Evolutionary conservation across 2,113 vertebrate genomes (phyloP).

Genomic region (Macrotus californicus): DNA sequence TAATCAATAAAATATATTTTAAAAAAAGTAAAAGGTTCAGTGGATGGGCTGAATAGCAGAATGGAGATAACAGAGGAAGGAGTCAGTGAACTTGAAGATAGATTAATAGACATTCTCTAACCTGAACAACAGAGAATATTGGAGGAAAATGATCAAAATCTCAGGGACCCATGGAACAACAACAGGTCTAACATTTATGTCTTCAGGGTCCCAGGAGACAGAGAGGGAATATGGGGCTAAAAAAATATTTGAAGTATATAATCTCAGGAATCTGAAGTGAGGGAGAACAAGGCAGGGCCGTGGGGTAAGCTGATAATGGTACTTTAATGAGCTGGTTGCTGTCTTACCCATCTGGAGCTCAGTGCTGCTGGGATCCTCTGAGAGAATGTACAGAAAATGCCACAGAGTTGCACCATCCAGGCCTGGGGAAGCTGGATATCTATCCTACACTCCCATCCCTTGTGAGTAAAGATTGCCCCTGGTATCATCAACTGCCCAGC

Average conservation of each 20-base stretch:
- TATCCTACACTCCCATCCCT: background rate
- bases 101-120: background rate
- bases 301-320: background rate
- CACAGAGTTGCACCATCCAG: background rate
- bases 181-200: background rate
- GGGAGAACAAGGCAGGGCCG: rapidly evolving
- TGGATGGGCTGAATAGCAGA: background rate
- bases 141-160: background rate
- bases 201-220: background rate
- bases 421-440: background rate
- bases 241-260: background rate
- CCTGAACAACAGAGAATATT: background rate
- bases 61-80: background rate
- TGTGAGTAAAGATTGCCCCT: background rate
- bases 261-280: background rate
- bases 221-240: background rate
- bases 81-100: background rate
- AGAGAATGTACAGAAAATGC: background rate
- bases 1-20: too few species aligned
- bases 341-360: background rate
- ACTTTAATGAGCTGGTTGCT: background rate
- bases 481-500: background rate
- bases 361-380: background rate
- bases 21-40: background rate
- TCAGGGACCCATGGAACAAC: background rate